Base-by-base conservation (phyloP, 2,888 invertebrate genomes). In the Zygogramma bicolorata region DNA sequence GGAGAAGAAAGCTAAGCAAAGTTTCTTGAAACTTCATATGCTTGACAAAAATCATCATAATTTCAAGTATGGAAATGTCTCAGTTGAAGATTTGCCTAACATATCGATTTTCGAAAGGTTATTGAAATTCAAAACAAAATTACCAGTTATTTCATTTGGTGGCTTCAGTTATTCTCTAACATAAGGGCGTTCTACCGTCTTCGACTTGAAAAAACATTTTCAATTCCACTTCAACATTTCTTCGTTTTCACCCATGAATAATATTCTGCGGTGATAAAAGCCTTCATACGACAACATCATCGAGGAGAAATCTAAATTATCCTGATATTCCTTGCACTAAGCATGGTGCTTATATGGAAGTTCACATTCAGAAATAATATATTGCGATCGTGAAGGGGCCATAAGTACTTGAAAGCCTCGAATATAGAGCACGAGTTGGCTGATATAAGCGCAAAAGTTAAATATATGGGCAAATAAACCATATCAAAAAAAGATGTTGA, bases 321-420 rank as follows among this genome's bases (percentile, higher is more conserved):
- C 53, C 65, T 57, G 65, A 65, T 57, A 57, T 65, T 57, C 40
- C 65, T 57, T 58, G 57, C 22, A 46, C 46, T 46, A 46, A 22
- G 40, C 57, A 65, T 65, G 57, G 38, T 49, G 65, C 46, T 40
- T 58, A 65, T 38, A 58, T 38, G 57, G 58, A 38, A 25, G 57
- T 65, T 65, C 65, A 57, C 38, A 31, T 53, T 57, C 53, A 34
- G 65, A 65, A 65, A 65, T 65, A 65, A 65, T 65, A 65, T 65
- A 53, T 53, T 58, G 65, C 29, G 65, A 65, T 38, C 57, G 25
- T 65, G 58, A 57, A 65, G 65, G 65, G 65, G 46, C 46, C 40
- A 65, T 65, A 65, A 65, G 65, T 57, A 57, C 34, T 65, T 65
- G 65, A 38, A 65, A 65, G 65, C 65, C 38, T 65, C 57, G 57